phyloP scores from a whole-genome alignment of 2,888 invertebrate species.

The Rhorus exstirpatorius region DNA sequence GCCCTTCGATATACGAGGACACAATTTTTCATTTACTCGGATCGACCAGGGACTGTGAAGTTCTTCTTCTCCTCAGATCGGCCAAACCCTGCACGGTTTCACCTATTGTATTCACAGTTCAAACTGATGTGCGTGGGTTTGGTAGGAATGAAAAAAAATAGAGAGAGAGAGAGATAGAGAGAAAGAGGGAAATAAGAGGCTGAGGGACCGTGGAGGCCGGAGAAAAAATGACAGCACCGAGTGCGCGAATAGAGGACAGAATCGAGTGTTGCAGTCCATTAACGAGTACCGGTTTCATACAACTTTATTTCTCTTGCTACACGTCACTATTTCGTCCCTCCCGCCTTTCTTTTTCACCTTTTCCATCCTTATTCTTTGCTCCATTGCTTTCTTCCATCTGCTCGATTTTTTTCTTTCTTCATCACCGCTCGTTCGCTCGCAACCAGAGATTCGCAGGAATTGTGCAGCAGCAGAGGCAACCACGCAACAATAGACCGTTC shows the following conservation, averaged over 20 bases:
- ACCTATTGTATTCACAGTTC: constrained; percentile 28
- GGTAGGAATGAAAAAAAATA: constrained; percentile 31
- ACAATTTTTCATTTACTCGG: not conserved
- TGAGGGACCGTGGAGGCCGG: constrained; percentile 54
- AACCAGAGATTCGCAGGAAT: constrained; percentile 22
- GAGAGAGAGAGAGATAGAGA: constrained; percentile 41
- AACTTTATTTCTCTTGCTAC: constrained; percentile 66
- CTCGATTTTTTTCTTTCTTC: constrained; percentile 49
- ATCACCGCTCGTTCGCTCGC: constrained; percentile 52
- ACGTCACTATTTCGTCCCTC: constrained; percentile 46
- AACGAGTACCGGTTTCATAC: constrained; percentile 83
- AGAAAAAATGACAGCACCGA: constrained; percentile 57
- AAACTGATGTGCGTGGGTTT: constrained; percentile 42
- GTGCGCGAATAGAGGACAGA: constrained; percentile 51
- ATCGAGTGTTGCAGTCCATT: constrained; percentile 79
- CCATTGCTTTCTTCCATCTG: constrained; percentile 35
- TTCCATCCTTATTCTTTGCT: constrained; percentile 46
- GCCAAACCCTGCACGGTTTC: constrained; percentile 5
- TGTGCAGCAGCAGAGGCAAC: constrained; percentile 57
- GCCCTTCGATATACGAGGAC: not conserved
- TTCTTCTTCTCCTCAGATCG: not conserved
- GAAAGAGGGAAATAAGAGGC: constrained; percentile 57
- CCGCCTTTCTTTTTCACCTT: constrained; percentile 45
- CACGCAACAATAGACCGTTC: constrained; percentile 84
- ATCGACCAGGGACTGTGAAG: not conserved